Conservation (phyloP, 2,888 invertebrate species). For the Zygogramma bicolorata region DNA sequence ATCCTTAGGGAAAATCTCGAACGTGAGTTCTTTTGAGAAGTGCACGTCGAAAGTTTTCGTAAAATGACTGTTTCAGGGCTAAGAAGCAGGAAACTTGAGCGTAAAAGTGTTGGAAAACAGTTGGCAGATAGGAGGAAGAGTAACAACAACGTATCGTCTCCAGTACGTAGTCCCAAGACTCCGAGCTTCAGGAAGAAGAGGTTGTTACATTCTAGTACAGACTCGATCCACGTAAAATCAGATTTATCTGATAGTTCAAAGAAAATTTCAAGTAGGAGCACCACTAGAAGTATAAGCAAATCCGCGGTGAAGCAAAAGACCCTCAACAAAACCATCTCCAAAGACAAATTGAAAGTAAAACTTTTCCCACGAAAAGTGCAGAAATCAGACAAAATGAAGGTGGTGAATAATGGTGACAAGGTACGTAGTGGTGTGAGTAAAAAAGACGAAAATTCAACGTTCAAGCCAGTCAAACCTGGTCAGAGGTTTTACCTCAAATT, state of each 20-base stretch:
- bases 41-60: not conserved
- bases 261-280: not conserved
- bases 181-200: not conserved
- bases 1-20: conserved; percentile 39
- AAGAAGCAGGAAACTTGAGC: not conserved
- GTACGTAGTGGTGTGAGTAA: not conserved
- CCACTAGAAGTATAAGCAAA: not conserved
- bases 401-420: conserved; percentile 27
- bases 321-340: conserved; percentile 11
- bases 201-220: too few species aligned
- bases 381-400: conserved; percentile 10
- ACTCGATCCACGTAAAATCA: too few species aligned
- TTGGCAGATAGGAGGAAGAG: not conserved
- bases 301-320: conserved; percentile 31
- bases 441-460: not conserved
- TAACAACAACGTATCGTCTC: not conserved
- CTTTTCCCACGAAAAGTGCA: not conserved
- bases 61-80: not conserved
- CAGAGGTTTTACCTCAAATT: conserved; percentile 46
- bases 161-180: not conserved
- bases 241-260: not conserved
- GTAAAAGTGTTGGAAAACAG: not conserved
- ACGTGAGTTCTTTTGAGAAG: conserved; percentile 31
- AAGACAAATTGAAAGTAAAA: conserved; percentile 23
- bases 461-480: conserved; percentile 7